Base-by-base conservation (phyloP, 2,113 vertebrate genomes). In the Thomomys bottae region DNA sequence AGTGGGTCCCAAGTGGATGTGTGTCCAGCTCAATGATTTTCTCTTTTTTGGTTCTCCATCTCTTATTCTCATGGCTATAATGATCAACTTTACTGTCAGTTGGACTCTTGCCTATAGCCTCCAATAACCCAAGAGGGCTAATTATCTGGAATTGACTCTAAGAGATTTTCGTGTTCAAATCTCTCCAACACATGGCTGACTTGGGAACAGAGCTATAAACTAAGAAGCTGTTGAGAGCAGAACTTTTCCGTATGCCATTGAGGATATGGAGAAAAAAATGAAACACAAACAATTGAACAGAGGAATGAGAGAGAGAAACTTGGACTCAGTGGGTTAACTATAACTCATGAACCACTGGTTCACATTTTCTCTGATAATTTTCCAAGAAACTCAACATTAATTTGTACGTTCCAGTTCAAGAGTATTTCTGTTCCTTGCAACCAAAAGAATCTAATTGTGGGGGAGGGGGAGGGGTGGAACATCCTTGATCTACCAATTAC, bases 401-500 rank as follows among this genome's bases (percentile, higher is more conserved):
- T 34, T 54, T 93, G 1, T 72, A 15, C 64, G 5, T 68, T 75
- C 11, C 2, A 71, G 15, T 17, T 95, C 45, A 78, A 61, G 38
- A 34, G 34, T 5, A 84, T 77, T 54, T 89, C 28, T 90, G 28
- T 78, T 85, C 76, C 30, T 76, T 90, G 38, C 6, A 88, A 66
- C 10, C 42, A 90, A 71, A 72, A 64, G 2, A 64, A 42, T 84
- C 61, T 24, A 93, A 92, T 80, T 84, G 32, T 59, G 20, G 61
- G 45, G 66, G 45, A n/a, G n/a, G n/a, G n/a, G n/a, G n/a, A n/a
- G n/a, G n/a, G n/a, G n/a, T n/a, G n/a, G n/a, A 34, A 8, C 7
- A 28, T 36, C 12, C 6, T 67, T 82, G 66, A n/a, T 5, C n/a
- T 83, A 64, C 17, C 63, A 24, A 49, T 68, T 42, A 76, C 32